Conservation (phyloP, 2,113 vertebrate species). For the Entomyzon cyanotis region DNA sequence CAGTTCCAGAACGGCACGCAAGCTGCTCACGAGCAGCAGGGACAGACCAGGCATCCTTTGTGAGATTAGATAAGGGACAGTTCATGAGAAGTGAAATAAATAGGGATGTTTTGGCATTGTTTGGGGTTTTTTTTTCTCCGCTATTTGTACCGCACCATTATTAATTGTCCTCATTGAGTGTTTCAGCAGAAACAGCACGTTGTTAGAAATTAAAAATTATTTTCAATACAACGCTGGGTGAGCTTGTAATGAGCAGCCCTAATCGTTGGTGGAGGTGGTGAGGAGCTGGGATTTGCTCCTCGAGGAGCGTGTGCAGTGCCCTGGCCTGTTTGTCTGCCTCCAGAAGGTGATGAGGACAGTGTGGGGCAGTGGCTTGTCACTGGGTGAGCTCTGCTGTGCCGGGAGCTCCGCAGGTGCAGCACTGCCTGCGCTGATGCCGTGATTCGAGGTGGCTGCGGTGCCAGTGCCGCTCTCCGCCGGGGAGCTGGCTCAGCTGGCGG, state of each 20-base stretch:
- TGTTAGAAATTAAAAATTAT: background rate
- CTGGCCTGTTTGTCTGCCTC: background rate
- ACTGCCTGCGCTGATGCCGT: rapidly evolving
- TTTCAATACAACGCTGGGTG: rapidly evolving
- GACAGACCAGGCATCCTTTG: background rate
- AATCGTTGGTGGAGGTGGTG: background rate
- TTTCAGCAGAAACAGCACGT: background rate
- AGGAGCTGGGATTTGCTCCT: background rate
- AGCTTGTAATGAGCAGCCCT: background rate
- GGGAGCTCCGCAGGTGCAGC: rapidly evolving
- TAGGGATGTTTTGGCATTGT: background rate
- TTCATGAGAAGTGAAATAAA: background rate
- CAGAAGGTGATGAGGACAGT: rapidly evolving
- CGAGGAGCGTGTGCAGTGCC: rapidly evolving
- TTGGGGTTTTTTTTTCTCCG: background rate
- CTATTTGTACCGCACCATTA: background rate
- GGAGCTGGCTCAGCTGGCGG: slow-evolving; percentile 33
- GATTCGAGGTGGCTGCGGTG: background rate
- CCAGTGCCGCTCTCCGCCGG: background rate
- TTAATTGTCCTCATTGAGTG: background rate
- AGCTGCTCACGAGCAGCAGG: background rate
- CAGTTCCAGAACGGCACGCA: rapidly evolving
- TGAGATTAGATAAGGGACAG: background rate
- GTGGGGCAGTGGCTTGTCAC: background rate
- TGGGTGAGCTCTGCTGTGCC: background rate